Evolutionary conservation across 1,140 invertebrate genomes (phyloP), one percentile per base, ranked within the genome.

Genomic region (Panonychus citri): DNA sequence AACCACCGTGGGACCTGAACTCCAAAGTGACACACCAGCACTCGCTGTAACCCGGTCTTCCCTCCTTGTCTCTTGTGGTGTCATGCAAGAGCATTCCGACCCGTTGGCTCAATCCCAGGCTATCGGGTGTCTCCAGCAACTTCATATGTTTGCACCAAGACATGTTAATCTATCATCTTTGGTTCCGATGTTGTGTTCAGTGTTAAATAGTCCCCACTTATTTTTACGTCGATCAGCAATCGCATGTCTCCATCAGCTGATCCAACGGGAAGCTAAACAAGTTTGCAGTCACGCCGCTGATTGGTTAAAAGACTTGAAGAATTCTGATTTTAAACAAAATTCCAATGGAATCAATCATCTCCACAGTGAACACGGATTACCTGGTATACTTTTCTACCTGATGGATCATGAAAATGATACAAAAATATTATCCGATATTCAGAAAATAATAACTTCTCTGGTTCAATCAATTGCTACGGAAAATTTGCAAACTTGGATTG

Each of bases 1-100:
- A 27, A 95, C 89, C n/a, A 90, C 89, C 17, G 83, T 98, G 58
- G 94, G 94, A 49, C 94, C 94, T 1, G 94, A 99, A 71, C 71
- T 98, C 42, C 87, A 95, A 78, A 84, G 83, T 79, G 83, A 82
- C 66, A 79, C 77, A 0, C 73, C 74, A 5, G 75, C 75, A 1
- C 78, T 82, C 55, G 75, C 76, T 63, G 77, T 77, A 51, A 80
- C 82, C 37, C 75, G 83, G 49, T 81, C 80, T 1, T 83, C 82
- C 10, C 85, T 86, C 67, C 69, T 85, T 12, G 70, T 74, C 50
- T 75, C 76, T 26, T 96, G 90, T 72, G 84, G 84, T 1, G 81
- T 97, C 40, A 83, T 98, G 77, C 83, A 90, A 66, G 83, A 87
- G 66, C 85, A 93, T 68, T 76, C 80, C 55, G 83, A 88, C 70